A percentile compares a stretch with the other conserved stretches of the same genome.
phyloP scores from a whole-genome alignment of 2,888 invertebrate genomes.

The Falcaria lacertinaria region DNA sequence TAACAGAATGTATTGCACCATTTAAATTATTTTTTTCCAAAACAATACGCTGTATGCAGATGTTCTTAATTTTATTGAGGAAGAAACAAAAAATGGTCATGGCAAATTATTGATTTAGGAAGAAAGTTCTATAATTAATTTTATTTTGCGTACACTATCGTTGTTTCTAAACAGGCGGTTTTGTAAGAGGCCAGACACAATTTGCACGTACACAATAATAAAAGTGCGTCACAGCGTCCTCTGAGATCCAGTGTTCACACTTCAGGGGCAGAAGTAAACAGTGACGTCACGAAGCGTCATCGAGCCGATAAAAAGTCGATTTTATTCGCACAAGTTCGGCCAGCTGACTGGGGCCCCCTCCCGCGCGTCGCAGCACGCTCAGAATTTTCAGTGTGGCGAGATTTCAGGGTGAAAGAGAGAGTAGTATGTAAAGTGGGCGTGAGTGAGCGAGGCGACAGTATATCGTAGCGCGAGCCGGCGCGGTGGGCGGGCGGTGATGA shows the following conservation, averaged over 20 bases:
- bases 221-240: conserved; percentile 44
- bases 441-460: conserved; percentile 50
- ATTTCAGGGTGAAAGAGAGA: conserved; percentile 60
- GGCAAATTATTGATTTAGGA: too few relatives aligned
- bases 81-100: too few relatives aligned
- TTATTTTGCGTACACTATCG: not conserved
- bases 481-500: conserved; percentile 81
- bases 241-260: conserved; percentile 53
- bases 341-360: conserved; percentile 72
- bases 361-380: conserved; percentile 51
- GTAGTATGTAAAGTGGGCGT: conserved; percentile 13
- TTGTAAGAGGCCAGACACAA: not conserved
- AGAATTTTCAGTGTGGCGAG: conserved; percentile 67
- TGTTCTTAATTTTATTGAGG: conserved; percentile 11
- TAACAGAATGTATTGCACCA: conserved; percentile 68
- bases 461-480: conserved; percentile 47
- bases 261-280: conserved; percentile 67
- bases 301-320: conserved; percentile 78
- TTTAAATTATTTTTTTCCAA: conserved; percentile 53
- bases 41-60: conserved; percentile 29
- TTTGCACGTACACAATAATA: conserved; percentile 7
- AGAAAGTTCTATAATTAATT: too few relatives aligned
- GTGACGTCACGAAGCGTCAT: conserved; percentile 79
- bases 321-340: conserved; percentile 78
- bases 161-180: not conserved